A percentile compares a stretch with the other conserved stretches of the same genome.
Evolutionary conservation across 2,888 invertebrate genomes (phyloP).

Genomic region (Thumatha senex): DNA sequence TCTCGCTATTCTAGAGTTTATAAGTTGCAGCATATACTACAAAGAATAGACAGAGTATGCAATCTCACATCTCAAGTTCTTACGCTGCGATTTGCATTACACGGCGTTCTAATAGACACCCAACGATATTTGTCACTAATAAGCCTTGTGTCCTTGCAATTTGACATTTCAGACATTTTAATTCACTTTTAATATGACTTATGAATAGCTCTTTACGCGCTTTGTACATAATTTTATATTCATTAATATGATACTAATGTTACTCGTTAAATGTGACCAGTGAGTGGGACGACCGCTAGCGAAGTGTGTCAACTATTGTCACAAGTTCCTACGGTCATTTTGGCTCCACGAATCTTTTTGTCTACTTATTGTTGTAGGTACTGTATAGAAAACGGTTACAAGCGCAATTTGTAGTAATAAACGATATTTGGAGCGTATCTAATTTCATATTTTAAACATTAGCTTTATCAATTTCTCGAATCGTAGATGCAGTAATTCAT

Average conservation of each 20-base stretch:
- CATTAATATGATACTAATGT: slow-evolving; percentile 75
- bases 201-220: slow-evolving; percentile 78
- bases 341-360: slow-evolving; percentile 34
- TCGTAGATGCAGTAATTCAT: slow-evolving; percentile 46
- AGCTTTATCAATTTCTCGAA: slow-evolving; percentile 52
- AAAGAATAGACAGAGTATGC: too few species aligned
- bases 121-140: slow-evolving; percentile 56
- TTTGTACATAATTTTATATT: slow-evolving; percentile 77
- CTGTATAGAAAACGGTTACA: slow-evolving; percentile 51
- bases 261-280: slow-evolving; percentile 65
- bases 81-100: slow-evolving; percentile 15
- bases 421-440: slow-evolving; percentile 59
- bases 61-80: too few species aligned
- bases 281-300: slow-evolving; percentile 57
- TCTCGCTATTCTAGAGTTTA: too few species aligned
- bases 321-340: slow-evolving; percentile 31
- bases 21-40: too few species aligned
- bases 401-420: slow-evolving; percentile 57
- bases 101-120: slow-evolving; percentile 46
- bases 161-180: slow-evolving; percentile 80
- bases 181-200: slow-evolving; percentile 76
- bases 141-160: slow-evolving; percentile 72
- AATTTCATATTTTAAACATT: slow-evolving; percentile 51
- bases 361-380: slow-evolving; percentile 28
- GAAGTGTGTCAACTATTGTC: slow-evolving; percentile 54